Evolutionary conservation across 2,797 vertebrate genomes (phyloP).

Genomic region (Lates japonicus): DNA sequence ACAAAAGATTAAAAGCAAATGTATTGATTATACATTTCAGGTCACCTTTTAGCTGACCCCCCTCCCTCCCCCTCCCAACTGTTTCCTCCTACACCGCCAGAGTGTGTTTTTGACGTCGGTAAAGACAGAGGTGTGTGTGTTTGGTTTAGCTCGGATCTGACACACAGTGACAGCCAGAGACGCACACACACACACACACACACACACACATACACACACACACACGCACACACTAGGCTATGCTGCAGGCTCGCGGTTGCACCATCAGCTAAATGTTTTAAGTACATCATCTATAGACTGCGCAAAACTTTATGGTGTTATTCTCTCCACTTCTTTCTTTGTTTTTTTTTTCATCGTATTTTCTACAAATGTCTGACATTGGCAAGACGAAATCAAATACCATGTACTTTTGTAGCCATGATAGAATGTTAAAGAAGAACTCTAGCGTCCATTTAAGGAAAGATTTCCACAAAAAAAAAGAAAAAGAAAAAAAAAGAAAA

Average conservation of each 20-base stretch:
- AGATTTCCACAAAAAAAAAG: slow-evolving; percentile 15
- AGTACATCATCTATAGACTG: slow-evolving; percentile 96
- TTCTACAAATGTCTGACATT: slow-evolving; percentile 91
- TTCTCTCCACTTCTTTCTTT: slow-evolving; percentile 49
- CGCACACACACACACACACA: slow-evolving; percentile 33
- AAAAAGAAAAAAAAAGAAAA: slow-evolving; percentile 16
- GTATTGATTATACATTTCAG: slow-evolving; percentile 86
- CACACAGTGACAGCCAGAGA: slow-evolving; percentile 39
- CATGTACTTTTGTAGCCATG: slow-evolving; percentile 95
- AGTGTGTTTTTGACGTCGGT: slow-evolving; percentile 85
- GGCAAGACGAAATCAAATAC: slow-evolving; percentile 91
- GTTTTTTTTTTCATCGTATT: slow-evolving; percentile 28
- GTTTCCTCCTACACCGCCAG: slow-evolving; percentile 84
- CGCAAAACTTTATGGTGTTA: slow-evolving; percentile 90
- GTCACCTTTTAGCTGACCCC: slow-evolving; percentile 83
- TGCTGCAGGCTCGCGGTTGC: slow-evolving; percentile 69
- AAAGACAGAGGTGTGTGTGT: slow-evolving; percentile 75
- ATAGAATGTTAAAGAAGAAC: slow-evolving; percentile 96
- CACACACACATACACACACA: slow-evolving; percentile 59
- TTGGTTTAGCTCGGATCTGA: slow-evolving; percentile 44
- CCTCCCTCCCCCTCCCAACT: slow-evolving; percentile 71
- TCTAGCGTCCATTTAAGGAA: slow-evolving; percentile 82
- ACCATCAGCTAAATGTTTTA: slow-evolving; percentile 92
- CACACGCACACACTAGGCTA: slow-evolving; percentile 83
- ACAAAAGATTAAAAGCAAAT: slow-evolving; percentile 88